Evolutionary conservation across 2,113 vertebrate species (phyloP).

Genomic region (Pomatostomus ruficeps): DNA sequence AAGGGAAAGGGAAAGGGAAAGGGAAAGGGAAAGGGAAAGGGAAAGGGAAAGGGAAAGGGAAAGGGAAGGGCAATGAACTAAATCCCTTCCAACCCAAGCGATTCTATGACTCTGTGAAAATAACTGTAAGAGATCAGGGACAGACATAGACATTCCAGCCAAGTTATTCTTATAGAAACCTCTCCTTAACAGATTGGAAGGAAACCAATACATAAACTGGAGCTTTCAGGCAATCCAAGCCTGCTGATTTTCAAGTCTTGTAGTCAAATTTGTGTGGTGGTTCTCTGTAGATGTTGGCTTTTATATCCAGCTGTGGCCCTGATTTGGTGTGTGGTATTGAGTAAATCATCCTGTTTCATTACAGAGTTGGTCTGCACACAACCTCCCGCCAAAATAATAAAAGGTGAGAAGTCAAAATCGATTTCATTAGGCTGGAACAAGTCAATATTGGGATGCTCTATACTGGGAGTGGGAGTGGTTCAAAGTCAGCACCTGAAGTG

Average conservation of each 20-base stretch:
- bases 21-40: background rate
- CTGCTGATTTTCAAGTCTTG: background rate
- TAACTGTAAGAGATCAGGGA: background rate
- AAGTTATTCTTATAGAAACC: background rate
- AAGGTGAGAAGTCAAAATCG: slow-evolving; percentile 54
- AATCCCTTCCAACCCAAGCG: background rate
- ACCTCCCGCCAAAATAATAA: slow-evolving; percentile 36
- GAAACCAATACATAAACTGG: background rate
- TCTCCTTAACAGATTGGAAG: background rate
- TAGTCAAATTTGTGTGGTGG: background rate
- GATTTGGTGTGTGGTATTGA: slow-evolving; percentile 20
- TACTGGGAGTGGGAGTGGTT: slow-evolving; percentile 36
- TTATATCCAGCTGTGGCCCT: slow-evolving; percentile 25
- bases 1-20: too few relatives aligned
- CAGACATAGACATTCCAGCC: background rate
- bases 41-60: background rate
- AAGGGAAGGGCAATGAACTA: background rate
- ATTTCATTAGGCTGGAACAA: slow-evolving; percentile 36
- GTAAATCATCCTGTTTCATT: slow-evolving; percentile 43
- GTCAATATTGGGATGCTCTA: slow-evolving; percentile 36
- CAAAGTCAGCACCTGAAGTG: background rate
- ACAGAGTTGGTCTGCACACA: background rate
- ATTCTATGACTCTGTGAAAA: background rate
- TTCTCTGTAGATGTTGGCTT: background rate
- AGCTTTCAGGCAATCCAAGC: background rate